These are phyloP conservation scores for Carposina sasakii DNA, from an alignment of 1,140 invertebrate species.

Conservation along the genomic window DNA sequence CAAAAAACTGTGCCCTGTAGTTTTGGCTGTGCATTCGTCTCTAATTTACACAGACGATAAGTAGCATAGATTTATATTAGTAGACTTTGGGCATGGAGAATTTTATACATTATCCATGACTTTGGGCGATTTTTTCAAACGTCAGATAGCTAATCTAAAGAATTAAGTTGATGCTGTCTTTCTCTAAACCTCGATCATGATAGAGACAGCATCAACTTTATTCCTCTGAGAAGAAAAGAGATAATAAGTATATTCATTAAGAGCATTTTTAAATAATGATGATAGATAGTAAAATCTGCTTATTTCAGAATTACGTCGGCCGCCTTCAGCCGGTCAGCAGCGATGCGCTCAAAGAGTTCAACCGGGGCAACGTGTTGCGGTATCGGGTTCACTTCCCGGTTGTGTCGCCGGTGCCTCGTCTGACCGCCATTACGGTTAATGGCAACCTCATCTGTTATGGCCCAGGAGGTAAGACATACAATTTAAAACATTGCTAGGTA, in stretches of 20 bases:
- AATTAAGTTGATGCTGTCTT: background rate
- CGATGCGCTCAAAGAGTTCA: conserved; percentile 32
- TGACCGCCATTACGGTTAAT: conserved; percentile 40
- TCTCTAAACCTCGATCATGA: background rate
- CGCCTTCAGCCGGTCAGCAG: conserved; percentile 28
- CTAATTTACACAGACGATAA: too few relatives aligned
- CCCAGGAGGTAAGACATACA: conserved; percentile 32
- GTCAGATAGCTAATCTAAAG: too few relatives aligned
- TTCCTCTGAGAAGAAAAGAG: background rate
- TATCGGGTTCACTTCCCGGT: conserved; percentile 50
- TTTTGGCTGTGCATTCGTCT: too few relatives aligned
- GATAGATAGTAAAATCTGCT: background rate
- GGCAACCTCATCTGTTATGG: conserved; percentile 40
- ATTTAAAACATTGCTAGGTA: background rate
- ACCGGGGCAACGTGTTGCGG: conserved; percentile 27
- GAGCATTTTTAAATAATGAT: background rate
- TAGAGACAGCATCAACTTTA: background rate
- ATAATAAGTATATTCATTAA: background rate
- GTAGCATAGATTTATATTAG: too few relatives aligned
- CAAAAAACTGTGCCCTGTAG: too few relatives aligned
- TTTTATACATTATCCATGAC: background rate
- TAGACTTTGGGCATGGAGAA: too few relatives aligned
- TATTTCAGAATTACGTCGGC: conserved; percentile 47
- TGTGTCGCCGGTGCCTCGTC: conserved; percentile 36
- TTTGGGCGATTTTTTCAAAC: background rate